Evolutionary conservation across 2,797 vertebrate species (phyloP), one percentile per base, ranked within the genome.

Genomic region (Parauchenoglanis ngamensis): DNA sequence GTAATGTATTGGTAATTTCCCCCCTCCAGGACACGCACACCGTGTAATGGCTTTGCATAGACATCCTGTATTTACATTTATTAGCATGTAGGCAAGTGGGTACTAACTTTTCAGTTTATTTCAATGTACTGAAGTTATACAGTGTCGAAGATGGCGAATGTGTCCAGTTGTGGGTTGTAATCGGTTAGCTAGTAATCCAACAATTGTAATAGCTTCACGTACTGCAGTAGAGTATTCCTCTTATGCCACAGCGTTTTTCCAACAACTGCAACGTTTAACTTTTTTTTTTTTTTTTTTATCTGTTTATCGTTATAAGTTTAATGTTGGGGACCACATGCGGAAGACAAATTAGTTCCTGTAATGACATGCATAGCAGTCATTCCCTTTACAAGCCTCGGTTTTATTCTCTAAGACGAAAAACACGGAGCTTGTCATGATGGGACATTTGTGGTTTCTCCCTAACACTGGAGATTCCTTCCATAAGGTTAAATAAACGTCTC

Each of bases 1-100:
- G 70, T 46, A 31, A 57, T 4, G 23, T 73, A 76, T 85, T 3
- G 87, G 89, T 73, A 83, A 57, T 28, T 84, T 57, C 31, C 63
- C 31, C 17, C 40, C 6, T 3, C 12, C 59, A 35, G 35, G 35
- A 81, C 56, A 67, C 73, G 35, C 2, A 28, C 28, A 31, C 2
- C 49, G 59, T 67, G 1, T 68, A 83, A 7, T 56, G 59, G 25
- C 35, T 82, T n/a, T 19, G 8, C 25, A 80, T 23, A 79, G 76
- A 79, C 57, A 40, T 78, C 35, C 28, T 78, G 31, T 79, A 59
- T 17, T 65, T 46, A 49, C 59, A 49, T 81, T 81, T 63, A 65
- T 49, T 65, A 84, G 83, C 70, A 52, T 73, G 79, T 73, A 59
- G 76, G 35, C 68, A 65, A 82, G 57, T 70, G 79, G 8, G 5